phyloP scores from a whole-genome alignment of 2,888 invertebrate genomes.

The Sminthurinus aureus region DNA sequence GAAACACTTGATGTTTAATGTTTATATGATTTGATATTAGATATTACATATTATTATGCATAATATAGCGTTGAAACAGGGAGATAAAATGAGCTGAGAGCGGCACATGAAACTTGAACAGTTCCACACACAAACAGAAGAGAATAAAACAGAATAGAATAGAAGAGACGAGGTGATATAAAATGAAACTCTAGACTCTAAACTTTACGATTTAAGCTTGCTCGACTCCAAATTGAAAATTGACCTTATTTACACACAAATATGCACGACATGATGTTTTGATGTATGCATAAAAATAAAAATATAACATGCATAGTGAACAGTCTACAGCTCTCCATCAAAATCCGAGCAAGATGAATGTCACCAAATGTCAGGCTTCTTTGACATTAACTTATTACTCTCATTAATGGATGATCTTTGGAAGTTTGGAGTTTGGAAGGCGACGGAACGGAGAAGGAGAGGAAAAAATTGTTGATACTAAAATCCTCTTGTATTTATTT shows the following conservation, averaged over 20 bases:
- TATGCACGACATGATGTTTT: background rate
- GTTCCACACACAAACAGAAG: background rate
- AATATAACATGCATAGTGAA: too few relatives aligned
- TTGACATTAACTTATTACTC: constrained; percentile 6
- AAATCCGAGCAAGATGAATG: background rate
- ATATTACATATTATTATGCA: too few relatives aligned
- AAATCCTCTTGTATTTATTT: background rate
- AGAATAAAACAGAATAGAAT: too few relatives aligned
- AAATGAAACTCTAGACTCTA: constrained; percentile 26
- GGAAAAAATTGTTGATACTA: background rate
- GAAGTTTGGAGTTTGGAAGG: too few relatives aligned
- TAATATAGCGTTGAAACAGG: too few relatives aligned
- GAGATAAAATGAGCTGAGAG: background rate
- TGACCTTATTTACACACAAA: constrained; percentile 4
- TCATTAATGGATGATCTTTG: constrained; percentile 4
- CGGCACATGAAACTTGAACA: background rate
- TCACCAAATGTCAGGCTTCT: constrained; percentile 21
- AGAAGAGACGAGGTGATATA: background rate
- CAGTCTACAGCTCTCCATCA: too few relatives aligned
- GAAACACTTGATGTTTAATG: constrained; percentile 7
- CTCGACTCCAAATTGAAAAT: constrained; percentile 2
- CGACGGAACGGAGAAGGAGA: background rate
- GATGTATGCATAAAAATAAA: too few relatives aligned
- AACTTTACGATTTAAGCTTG: constrained; percentile 10
- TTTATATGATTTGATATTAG: background rate